Evolutionary conservation across 2,113 vertebrate genomes (phyloP).

Genomic region (Bucco capensis): DNA sequence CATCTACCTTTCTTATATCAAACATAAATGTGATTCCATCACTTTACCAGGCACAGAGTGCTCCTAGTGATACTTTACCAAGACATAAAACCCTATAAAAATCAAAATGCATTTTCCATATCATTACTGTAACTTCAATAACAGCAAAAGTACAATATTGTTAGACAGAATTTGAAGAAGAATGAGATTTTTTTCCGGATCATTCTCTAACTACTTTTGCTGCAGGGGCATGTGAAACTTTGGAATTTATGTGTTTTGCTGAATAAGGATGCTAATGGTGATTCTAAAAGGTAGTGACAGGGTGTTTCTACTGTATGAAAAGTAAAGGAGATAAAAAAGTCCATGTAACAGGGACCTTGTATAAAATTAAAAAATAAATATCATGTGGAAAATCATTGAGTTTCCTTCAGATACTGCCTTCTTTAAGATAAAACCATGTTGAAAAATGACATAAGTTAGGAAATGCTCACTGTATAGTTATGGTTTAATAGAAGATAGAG

Average conservation of each 20-base stretch:
- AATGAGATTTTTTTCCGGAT: neutral
- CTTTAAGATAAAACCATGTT: neutral
- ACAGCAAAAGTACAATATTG: conserved; percentile 3
- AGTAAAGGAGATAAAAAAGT: neutral
- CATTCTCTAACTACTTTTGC: neutral
- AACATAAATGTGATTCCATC: conserved; percentile 29
- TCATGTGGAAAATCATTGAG: neutral
- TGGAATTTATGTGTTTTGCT: neutral
- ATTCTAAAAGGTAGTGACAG: conserved; percentile 2
- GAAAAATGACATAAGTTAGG: neutral
- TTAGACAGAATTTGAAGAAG: neutral
- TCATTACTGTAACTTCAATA: conserved; percentile 35
- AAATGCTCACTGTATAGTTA: neutral
- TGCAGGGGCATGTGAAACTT: neutral
- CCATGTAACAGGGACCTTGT: neutral
- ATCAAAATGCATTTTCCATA: conserved; percentile 36
- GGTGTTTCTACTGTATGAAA: neutral
- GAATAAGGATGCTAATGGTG: neutral
- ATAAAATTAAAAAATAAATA: conserved; percentile 4
- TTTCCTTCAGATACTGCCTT: neutral
- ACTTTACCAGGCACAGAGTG: conserved; percentile 10
- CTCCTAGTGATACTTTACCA: conserved; percentile 13
- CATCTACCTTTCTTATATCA: conserved; percentile 47
- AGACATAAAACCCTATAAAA: conserved; percentile 2
- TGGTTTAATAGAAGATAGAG: neutral